Evolutionary conservation across 2,797 vertebrate genomes (phyloP).

Genomic region (Sarcoramphus papa): DNA sequence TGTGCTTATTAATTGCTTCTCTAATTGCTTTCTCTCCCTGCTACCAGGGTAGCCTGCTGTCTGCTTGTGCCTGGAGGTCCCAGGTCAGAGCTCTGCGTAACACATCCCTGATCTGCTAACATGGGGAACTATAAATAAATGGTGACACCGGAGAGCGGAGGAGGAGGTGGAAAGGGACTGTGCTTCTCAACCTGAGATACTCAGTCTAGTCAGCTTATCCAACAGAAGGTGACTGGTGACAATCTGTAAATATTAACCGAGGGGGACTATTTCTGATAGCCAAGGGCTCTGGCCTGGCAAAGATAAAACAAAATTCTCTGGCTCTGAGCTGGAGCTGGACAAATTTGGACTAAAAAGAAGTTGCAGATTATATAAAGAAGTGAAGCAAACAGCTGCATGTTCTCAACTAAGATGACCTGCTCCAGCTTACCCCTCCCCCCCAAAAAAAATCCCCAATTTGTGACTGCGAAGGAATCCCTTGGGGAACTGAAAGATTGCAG

Average conservation of each 20-base stretch:
- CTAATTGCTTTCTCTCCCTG: conserved; percentile 3
- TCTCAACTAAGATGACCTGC: not conserved
- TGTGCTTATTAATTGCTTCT: conserved; percentile 15
- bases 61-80: not conserved
- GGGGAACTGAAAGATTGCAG: not conserved
- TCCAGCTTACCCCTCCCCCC: not conserved
- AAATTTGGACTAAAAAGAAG: not conserved
- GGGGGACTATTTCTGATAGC: not conserved
- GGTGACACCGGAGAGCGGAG: not conserved
- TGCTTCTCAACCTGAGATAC: not conserved
- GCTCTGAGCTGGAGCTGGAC: not conserved
- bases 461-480: not conserved
- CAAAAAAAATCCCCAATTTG: not conserved
- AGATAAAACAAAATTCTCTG: not conserved
- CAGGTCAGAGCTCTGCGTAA: not conserved
- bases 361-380: not conserved
- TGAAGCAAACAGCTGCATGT: not conserved
- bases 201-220: not conserved
- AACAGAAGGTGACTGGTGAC: not conserved
- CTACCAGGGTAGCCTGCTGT: not conserved
- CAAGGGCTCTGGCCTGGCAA: not conserved
- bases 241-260: not conserved
- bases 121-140: conserved; percentile 48
- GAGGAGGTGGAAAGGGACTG: not conserved
- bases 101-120: not conserved